Evolutionary conservation across 2,113 vertebrate genomes (phyloP).

Genomic region (Xenus cinereus): DNA sequence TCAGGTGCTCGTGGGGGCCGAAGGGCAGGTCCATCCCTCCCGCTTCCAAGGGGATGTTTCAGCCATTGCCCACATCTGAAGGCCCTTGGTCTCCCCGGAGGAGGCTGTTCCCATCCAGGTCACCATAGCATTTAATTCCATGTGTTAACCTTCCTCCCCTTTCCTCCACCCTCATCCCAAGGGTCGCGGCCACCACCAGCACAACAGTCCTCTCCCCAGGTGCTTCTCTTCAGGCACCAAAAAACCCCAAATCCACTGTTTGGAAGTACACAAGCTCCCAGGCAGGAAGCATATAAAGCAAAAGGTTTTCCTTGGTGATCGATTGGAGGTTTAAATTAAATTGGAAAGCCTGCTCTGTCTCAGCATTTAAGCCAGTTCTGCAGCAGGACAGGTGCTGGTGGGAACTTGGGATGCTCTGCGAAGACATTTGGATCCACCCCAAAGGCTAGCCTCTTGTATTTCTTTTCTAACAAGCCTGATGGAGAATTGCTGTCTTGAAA

Average conservation of each 20-base stretch:
- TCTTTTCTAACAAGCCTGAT: not conserved
- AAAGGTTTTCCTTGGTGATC: not conserved
- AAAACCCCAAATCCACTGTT: not conserved
- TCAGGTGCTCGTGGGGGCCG: accelerated
- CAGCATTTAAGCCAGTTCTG: not conserved
- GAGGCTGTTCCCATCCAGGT: not conserved
- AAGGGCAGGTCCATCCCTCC: not conserved
- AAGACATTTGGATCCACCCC: not conserved
- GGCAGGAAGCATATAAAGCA: not conserved
- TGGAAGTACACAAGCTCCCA: not conserved
- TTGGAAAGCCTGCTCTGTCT: not conserved
- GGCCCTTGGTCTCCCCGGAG: accelerated
- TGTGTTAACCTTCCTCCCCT: too few relatives aligned
- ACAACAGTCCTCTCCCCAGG: not conserved
- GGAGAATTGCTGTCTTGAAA: not conserved
- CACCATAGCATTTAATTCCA: accelerated
- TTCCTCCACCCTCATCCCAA: too few relatives aligned
- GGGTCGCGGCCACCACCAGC: too few relatives aligned
- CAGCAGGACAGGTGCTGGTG: not conserved
- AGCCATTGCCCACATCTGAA: accelerated
- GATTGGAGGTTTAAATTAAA: not conserved
- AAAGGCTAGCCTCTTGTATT: not conserved
- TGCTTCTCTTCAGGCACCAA: not conserved
- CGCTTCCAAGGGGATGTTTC: accelerated
- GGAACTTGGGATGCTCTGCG: not conserved